phyloP scores from a whole-genome alignment of 2,113 vertebrate species.

The Stictonetta naevosa region DNA sequence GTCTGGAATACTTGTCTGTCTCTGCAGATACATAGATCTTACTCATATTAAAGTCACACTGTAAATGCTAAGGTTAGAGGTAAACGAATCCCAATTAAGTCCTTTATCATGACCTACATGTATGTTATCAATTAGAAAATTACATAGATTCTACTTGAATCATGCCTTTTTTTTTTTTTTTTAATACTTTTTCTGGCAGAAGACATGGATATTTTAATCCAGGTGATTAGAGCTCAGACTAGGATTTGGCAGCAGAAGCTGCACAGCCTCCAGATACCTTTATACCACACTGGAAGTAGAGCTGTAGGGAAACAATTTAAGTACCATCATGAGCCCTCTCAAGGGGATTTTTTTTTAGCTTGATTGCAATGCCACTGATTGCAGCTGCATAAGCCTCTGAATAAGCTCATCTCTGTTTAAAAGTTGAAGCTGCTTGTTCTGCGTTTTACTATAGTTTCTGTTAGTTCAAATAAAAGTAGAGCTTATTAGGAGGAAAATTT shows the following conservation, averaged over 20 bases:
- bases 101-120: background rate
- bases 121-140: background rate
- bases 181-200: no score
- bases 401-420: background rate
- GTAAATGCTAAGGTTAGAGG: background rate
- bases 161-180: background rate
- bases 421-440: background rate
- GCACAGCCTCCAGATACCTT: background rate
- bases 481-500: background rate
- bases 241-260: background rate
- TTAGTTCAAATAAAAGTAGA: background rate
- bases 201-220: background rate
- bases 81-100: background rate
- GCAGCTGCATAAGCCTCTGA: background rate
- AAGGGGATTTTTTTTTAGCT: background rate
- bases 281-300: background rate
- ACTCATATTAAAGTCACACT: background rate
- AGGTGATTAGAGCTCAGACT: background rate
- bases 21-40: background rate
- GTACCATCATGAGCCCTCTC: background rate
- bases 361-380: background rate
- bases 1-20: background rate
- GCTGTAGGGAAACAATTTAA: background rate
- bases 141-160: background rate
- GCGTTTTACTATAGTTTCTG: background rate